Base-by-base conservation (phyloP, 2,797 vertebrate species). In the Sebastiscus tertius region DNA sequence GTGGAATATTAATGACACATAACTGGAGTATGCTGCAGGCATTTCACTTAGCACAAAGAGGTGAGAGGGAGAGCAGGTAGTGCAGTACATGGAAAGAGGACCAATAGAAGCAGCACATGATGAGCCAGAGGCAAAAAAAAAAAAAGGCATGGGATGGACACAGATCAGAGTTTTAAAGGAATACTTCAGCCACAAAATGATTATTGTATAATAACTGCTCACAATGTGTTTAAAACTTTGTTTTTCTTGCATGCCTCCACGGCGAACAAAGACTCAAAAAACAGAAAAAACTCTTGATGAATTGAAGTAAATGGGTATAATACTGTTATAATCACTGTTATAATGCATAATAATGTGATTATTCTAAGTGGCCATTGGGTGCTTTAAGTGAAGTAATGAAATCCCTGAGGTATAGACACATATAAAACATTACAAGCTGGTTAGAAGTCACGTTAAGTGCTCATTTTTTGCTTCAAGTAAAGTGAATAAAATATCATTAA, bases 221-320 rank as follows among this genome's bases (percentile, higher is more conserved):
- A 46, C 42, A 0, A 0, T 1, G 6, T 46, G 42, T 46, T 46
- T 46, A 46, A 46, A 46, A 46, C 0, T 16, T 0, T 1, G 2
- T 42, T 42, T 42, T 42, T 42, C 0, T 0, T 42, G 39, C 39
- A 16, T 42, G 39, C 1, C 14, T 16, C 14, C 39, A 42, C 1
- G 16, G 0, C 39, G 39, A 42, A 42, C 39, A 42, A 42, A 42
- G 39, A 42, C 0, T 42, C 0, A 3, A 42, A 42, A 29, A 16
- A 42, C 6, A 2, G 39, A 16, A 14, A 42, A 42, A 42, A 42
- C 39, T 0, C 39, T 3, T 42, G 13, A 46, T 46, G 42, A 46
- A 46, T 3, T 46, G 0, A 46, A 46, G 42, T 46, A 46, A 46
- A 46, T 46, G 0, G 42, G 3, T 42, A 42, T 42, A 42, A 42